A percentile compares a stretch with the other conserved stretches of the same genome.
Evolutionary conservation across 2,797 vertebrate genomes (phyloP).

Genomic region (Coranthus polyacanthus): DNA sequence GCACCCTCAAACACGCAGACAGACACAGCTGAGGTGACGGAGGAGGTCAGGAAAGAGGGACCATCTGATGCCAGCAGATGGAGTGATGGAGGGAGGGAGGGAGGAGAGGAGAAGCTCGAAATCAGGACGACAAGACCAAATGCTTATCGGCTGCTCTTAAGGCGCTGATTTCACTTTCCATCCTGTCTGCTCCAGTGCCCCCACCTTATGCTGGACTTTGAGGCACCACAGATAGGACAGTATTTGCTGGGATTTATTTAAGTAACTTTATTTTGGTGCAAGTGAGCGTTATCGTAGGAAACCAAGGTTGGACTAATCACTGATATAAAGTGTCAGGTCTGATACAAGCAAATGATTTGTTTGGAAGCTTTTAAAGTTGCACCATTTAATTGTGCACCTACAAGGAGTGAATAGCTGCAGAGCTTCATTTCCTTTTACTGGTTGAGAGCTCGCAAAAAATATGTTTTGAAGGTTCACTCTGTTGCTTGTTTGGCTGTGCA

Average conservation of each 20-base stretch:
- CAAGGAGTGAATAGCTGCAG: no score
- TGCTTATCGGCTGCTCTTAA: slow-evolving; percentile 74
- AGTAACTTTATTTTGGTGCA: no score
- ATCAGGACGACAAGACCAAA: slow-evolving; percentile 79
- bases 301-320: no score
- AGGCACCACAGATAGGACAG: slow-evolving; percentile 28
- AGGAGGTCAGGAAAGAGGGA: slow-evolving; percentile 75
- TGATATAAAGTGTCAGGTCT: no score
- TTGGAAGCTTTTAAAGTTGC: no score
- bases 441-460: no score
- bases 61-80: slow-evolving; percentile 88
- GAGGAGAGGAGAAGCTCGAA: slow-evolving; percentile 65
- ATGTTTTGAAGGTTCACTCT: no score
- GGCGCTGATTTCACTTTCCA: slow-evolving; percentile 76
- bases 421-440: no score
- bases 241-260: slow-evolving; percentile 20
- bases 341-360: no score
- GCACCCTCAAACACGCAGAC: slow-evolving; percentile 31
- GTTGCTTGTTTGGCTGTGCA: no score
- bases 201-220: slow-evolving; percentile 56
- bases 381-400: no score
- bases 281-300: no score
- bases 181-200: slow-evolving; percentile 68
- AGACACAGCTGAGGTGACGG: slow-evolving; percentile 66
- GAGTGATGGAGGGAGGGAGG: slow-evolving; percentile 71